Base-by-base conservation (phyloP, 2,888 invertebrate species). In the Euzetes globulus region DNA sequence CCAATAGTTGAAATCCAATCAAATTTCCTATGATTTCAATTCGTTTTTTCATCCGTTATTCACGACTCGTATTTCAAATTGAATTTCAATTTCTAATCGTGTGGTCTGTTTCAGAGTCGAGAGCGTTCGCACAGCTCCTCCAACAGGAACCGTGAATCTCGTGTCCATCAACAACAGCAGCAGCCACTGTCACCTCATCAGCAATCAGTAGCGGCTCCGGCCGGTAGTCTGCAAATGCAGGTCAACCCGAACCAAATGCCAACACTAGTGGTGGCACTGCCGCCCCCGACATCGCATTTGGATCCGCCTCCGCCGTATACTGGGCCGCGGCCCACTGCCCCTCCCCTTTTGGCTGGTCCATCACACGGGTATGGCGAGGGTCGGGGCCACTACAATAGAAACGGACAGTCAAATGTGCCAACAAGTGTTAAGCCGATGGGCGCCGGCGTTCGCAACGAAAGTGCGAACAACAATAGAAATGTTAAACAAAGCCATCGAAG, bases 351-450 rank as follows among this genome's bases (percentile, higher is more conserved):
- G 19, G 80, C 80, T 78, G 88, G 86, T 73, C 89, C 88, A 76
- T 85, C 87, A 76, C 87, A 88, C 77, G 89, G 89, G 65, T 89
- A 88, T 80, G 88, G 89, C 25, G 89, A 88, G 81, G 88, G 88
- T 37, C 84, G 89, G 80, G 88, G 89, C 75, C 89, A 89, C 82
- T 89, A 89, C 76, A 82, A 81, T 74, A 72, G 76, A 15, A 71
- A 76, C 58, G 72, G 72, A 29, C 74, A 75, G 52, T 60, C 76
- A 29, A 65, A 63, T 70, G 68, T 55, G 63, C 72, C 74, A 41
- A 74, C 74, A 33, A 50, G 27, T 52, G 74, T 41, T 33, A 74
- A 70, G 68, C 68, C 68, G 3, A 68, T 68, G 68, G 68, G 68
- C 22, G 41, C 19, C 29, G 37, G 37, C 45, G 4, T 15, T 13